Base-by-base conservation (phyloP, 2,797 vertebrate genomes). In the Enteromius viviparus region DNA sequence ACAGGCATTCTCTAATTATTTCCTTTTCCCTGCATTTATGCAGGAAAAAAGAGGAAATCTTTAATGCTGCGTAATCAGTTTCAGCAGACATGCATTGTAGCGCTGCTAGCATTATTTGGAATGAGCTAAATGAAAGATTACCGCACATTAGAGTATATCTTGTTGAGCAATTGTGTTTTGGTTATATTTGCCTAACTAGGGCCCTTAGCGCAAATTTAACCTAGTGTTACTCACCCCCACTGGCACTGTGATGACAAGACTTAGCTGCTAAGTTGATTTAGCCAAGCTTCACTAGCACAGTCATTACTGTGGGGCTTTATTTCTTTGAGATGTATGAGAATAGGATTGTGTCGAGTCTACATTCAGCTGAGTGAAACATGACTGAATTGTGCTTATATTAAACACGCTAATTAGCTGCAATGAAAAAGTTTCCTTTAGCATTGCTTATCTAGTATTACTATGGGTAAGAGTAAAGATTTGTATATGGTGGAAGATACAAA, bases 11-110 rank as follows among this genome's bases (percentile, higher is more conserved):
- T 60, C 17, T 49, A 76, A 53, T 77, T 11, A 51, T 77, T 70
- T 37, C 26, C 34, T 9, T 19, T 45, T 45, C 58, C n/a, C 29
- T 40, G 37, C 51, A 32, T 62, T 71, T 34, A 32, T 45, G 2
- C 3, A 12, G 26, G 26, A 55, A 76, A 17, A 53, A 82, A 81
- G 21, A 79, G 47, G 26, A 78, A 81, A 87, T 79, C 42, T 84
- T 75, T 89, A 88, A 90, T 92, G 89, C 80, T 86, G 88, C 72
- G 81, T 92, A 91, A 93, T 89, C 81, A 77, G 86, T 89, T 92
- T 89, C 89, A 76, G 58, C 42, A 81, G 77, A 76, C 15, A 84
- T 89, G 84, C 51, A 86, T 85, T 86, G 85, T 85, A 86, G 85
- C 78, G 81, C 81, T 14, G 74, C 78, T 83, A 84, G 86, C 86